A percentile compares a stretch with the other conserved stretches of the same genome.
Evolutionary conservation across 1,140 invertebrate species (phyloP).

Genomic region (Propsilocerus akamusi): DNA sequence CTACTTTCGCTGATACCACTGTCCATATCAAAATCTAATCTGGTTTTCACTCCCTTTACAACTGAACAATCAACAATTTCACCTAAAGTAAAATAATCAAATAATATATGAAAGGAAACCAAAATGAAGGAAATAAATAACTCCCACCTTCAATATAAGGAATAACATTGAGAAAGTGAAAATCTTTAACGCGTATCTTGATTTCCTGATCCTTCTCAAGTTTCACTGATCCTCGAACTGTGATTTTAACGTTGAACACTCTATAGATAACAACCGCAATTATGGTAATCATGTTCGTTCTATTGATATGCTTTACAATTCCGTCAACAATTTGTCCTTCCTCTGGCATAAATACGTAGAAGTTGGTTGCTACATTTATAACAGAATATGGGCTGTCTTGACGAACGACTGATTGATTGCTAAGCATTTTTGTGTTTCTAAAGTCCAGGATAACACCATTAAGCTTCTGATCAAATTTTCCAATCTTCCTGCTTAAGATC

Average conservation of each 20-base stretch:
- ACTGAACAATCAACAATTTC: too few species aligned
- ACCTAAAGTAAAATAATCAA: too few species aligned
- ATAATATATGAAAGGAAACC: too few species aligned
- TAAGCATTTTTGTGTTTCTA: constrained; percentile 32
- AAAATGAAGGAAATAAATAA: too few species aligned
- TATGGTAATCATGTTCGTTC: constrained; percentile 11
- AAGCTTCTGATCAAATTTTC: constrained; percentile 25
- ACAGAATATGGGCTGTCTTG: constrained; percentile 31
- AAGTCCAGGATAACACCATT: constrained; percentile 36
- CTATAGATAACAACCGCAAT: constrained; percentile 20
- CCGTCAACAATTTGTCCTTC: constrained; percentile 26
- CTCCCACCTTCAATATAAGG: constrained; percentile 22
- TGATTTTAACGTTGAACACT: constrained; percentile 20
- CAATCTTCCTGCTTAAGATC: constrained; percentile 24
- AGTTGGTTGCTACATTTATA: constrained; percentile 31
- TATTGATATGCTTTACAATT: constrained; percentile 14
- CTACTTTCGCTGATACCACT: background rate
- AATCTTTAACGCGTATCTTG: constrained; percentile 19
- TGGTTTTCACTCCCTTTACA: too few species aligned
- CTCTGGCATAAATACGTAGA: constrained; percentile 35
- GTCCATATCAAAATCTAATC: background rate
- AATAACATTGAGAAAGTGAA: constrained; percentile 16
- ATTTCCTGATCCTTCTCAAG: constrained; percentile 17
- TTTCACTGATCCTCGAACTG: constrained; percentile 14
- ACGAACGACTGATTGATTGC: constrained; percentile 21